Conservation (phyloP, 2,888 invertebrate genomes). For the Micropterix aruncella region DNA sequence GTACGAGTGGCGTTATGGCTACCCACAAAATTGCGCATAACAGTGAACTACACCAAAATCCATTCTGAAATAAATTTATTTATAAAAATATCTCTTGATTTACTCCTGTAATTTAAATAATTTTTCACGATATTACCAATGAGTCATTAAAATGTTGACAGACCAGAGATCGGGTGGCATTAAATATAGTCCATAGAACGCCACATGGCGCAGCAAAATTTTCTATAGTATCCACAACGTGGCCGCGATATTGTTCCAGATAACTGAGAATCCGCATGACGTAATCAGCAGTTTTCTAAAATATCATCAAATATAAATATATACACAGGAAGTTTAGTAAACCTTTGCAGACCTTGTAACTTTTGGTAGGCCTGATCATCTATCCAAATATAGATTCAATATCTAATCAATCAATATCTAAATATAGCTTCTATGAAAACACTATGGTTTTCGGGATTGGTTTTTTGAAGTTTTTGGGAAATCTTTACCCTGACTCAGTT, state of each 20-base stretch:
- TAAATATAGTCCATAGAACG: slow-evolving; percentile 56
- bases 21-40: slow-evolving; percentile 43
- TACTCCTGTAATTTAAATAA: slow-evolving; percentile 3
- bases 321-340: too few relatives aligned
- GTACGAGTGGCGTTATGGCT: slow-evolving; percentile 43
- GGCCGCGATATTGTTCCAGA: slow-evolving; percentile 50
- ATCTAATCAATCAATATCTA: too few relatives aligned
- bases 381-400: too few relatives aligned
- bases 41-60: slow-evolving; percentile 54
- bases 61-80: slow-evolving; percentile 37
- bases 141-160: slow-evolving; percentile 52
- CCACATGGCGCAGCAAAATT: slow-evolving; percentile 54
- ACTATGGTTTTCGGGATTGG: too few relatives aligned
- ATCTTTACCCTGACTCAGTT: too few relatives aligned
- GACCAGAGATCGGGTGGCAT: slow-evolving; percentile 44
- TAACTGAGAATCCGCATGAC: slow-evolving; percentile 46
- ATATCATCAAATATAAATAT: slow-evolving; percentile 14
- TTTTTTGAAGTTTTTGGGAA: too few relatives aligned
- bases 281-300: slow-evolving; percentile 42
- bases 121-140: slow-evolving; percentile 31
- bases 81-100: too few relatives aligned
- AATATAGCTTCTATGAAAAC: too few relatives aligned
- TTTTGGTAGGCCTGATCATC: too few relatives aligned
- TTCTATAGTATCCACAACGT: slow-evolving; percentile 46
- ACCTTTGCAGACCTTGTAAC: too few relatives aligned